Base-by-base conservation (phyloP, 2,797 vertebrate genomes). In the Hydrolagus colliei region DNA sequence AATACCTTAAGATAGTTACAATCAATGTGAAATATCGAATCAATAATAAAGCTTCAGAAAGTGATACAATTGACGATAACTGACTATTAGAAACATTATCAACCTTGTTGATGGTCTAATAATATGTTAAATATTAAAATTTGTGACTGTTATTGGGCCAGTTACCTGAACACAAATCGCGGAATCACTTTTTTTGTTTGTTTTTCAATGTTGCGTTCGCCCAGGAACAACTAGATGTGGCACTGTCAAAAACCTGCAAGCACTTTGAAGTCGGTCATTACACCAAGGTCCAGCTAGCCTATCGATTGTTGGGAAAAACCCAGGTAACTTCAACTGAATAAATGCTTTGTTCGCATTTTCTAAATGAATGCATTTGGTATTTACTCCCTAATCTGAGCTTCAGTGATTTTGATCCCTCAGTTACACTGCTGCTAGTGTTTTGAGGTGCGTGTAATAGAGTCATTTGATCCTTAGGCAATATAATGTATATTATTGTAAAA, bases 231-330 rank as follows among this genome's bases (percentile, higher is more conserved):
- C 87, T 99, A 89, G 98, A 99, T 0, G 97, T 99, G 85, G 98
- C 98, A 0, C 93, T 99, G 88, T 98, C 97, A n/a, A 99, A 97
- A 93, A 99, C 98, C 90, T 99, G 98, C 90, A 99, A 99, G 92
- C 95, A 98, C 93, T 99, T 99, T 92, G 98, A 99, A 89, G 92
- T 97, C 86, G 90, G 89, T 79, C 98, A 99, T 93, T 99, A 99
- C 91, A 99, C 96, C 88, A 99, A 98, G 89, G 97, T 98, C 90
- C 97, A 99, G 87, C 95, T 97, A 89, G 97, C 97, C 35, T 99
- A 99, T 90, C 95, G 95, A 32, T 95, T 99, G 80, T 95, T 99
- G 89, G 97, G 97, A n/a, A 99, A 99, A 93, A 99, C 97, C 86
- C 98, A 99, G 96, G 98, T 99, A 89, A 94, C 93, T 92, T 87